Evolutionary conservation across 2,113 vertebrate genomes (phyloP).

Genomic region (Indicator indicator): DNA sequence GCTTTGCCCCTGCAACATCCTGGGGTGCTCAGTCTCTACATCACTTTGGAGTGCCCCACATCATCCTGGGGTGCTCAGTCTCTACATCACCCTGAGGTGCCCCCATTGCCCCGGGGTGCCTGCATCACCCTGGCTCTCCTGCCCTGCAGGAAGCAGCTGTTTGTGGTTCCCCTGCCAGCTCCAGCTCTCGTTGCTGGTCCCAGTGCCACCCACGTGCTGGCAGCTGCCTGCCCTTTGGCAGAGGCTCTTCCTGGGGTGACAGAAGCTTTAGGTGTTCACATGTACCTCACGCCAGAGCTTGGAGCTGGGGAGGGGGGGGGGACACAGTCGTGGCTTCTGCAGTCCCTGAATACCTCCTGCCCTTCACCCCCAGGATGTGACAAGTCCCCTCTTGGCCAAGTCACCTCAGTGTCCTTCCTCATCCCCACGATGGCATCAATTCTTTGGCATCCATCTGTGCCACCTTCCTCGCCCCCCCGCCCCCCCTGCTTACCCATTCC

Average conservation of each 20-base stretch:
- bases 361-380: background rate
- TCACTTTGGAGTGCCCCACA: background rate
- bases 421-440: fast-evolving
- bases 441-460: background rate
- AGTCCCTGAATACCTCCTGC: background rate
- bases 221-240: background rate
- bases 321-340: fast-evolving
- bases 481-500: background rate
- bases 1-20: background rate
- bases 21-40: background rate
- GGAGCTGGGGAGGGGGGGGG: too few species aligned
- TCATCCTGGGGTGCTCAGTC: background rate
- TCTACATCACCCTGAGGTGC: fast-evolving
- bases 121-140: fast-evolving
- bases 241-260: background rate
- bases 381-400: background rate
- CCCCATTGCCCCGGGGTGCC: fast-evolving
- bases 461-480: too few species aligned
- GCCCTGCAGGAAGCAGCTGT: background rate
- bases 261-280: background rate
- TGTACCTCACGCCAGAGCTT: background rate
- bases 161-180: background rate
- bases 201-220: background rate
- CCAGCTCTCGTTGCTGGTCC: background rate
- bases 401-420: background rate